Conservation (phyloP, 2,797 vertebrate species). For the Myripristis jacobus region DNA sequence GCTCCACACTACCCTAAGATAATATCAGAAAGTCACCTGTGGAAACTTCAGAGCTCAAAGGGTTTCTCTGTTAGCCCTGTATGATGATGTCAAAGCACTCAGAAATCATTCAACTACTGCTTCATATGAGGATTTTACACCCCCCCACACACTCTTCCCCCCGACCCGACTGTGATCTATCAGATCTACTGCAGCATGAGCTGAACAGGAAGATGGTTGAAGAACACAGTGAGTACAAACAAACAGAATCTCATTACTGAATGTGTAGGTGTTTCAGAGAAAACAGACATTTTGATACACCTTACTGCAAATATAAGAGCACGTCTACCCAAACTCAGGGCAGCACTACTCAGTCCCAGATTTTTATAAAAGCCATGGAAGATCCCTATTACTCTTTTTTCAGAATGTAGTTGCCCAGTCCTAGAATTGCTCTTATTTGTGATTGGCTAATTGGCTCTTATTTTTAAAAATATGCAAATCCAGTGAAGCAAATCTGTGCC, state of each 20-base stretch:
- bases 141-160: constrained; percentile 11
- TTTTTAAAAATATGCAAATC: no score
- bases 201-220: constrained; percentile 5
- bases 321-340: not conserved
- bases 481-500: no score
- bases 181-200: constrained; percentile 8
- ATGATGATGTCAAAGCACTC: constrained; percentile 3
- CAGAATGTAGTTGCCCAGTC: no score
- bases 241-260: constrained; percentile 44
- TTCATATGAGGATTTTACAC: constrained; percentile 25
- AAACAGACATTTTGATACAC: constrained; percentile 35
- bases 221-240: constrained; percentile 11
- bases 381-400: no score
- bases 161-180: constrained; percentile 34
- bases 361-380: no score
- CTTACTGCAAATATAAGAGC: constrained; percentile 34
- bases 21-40: constrained; percentile 5
- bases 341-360: no score
- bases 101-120: constrained; percentile 22
- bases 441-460: no score
- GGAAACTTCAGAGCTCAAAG: not conserved
- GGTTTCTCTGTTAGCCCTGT: constrained; percentile 4
- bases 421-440: no score
- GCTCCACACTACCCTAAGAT: not conserved
- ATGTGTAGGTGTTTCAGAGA: constrained; percentile 25